Evolutionary conservation across 2,113 vertebrate genomes (phyloP).

Genomic region (Xiphophorus maculatus): DNA sequence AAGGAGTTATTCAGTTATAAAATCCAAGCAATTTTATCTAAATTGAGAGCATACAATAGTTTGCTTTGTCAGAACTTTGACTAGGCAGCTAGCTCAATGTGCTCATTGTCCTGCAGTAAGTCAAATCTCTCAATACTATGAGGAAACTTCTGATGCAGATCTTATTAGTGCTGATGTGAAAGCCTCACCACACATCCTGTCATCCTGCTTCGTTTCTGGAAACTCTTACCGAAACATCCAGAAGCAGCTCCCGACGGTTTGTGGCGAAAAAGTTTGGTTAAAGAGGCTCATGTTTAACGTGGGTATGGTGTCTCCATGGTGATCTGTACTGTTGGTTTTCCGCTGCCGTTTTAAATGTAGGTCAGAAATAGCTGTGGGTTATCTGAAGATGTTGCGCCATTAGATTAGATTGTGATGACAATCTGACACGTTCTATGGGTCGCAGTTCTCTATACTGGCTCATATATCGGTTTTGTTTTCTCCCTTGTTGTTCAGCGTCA

Average conservation of each 20-base stretch:
- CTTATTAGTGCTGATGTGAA: too few species aligned
- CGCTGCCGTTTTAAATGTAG: neutral
- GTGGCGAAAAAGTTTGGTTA: neutral
- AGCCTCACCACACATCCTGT: too few species aligned
- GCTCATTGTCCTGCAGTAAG: too few species aligned
- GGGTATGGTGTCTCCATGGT: neutral
- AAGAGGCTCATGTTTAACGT: neutral
- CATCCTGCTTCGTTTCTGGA: neutral
- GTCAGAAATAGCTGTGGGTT: neutral
- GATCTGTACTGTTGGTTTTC: neutral
- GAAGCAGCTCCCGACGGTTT: neutral
- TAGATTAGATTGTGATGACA: neutral
- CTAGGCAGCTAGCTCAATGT: neutral
- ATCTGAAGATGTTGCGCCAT: neutral
- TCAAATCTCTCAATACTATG: too few species aligned
- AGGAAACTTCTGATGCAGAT: too few species aligned
- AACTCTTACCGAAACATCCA: neutral
- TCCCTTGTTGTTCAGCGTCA: neutral
- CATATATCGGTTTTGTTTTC: neutral
- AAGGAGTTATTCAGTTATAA: neutral
- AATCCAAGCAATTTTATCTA: neutral
- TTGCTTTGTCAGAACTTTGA: neutral
- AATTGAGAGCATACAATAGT: neutral
- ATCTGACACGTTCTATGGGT: neutral
- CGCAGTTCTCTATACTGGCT: neutral